phyloP scores from a whole-genome alignment of 2,888 invertebrate species.

The Leptinotarsa rubiginosa region DNA sequence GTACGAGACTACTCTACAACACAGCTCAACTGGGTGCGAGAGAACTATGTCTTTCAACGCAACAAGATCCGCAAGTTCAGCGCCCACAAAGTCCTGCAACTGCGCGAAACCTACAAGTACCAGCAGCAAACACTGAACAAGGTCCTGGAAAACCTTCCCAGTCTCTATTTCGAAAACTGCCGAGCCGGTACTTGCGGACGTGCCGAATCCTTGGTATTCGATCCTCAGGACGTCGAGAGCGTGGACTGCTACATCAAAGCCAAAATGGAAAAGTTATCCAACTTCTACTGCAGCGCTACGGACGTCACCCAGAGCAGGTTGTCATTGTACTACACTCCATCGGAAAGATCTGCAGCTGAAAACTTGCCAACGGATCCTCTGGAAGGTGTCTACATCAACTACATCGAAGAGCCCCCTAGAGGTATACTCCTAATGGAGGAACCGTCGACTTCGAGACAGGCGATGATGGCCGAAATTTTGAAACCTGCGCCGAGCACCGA shows the following conservation, averaged over 20 bases:
- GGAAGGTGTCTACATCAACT: slow-evolving; percentile 76
- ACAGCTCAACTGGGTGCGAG: slow-evolving; percentile 93
- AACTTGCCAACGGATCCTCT: slow-evolving; percentile 67
- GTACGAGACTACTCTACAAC: slow-evolving; percentile 92
- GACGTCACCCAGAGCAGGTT: slow-evolving; percentile 75
- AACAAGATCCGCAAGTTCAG: slow-evolving; percentile 95
- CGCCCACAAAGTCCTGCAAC: slow-evolving; percentile 87
- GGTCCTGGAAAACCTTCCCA: slow-evolving; percentile 91
- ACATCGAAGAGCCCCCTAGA: slow-evolving; percentile 68
- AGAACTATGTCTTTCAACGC: slow-evolving; percentile 95
- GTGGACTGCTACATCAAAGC: slow-evolving; percentile 78
- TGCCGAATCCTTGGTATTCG: slow-evolving; percentile 81
- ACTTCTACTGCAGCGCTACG: slow-evolving; percentile 65
- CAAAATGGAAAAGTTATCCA: slow-evolving; percentile 74
- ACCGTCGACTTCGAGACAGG: slow-evolving; percentile 63
- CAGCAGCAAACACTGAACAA: slow-evolving; percentile 96
- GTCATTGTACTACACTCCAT: slow-evolving; percentile 86
- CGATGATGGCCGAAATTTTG: slow-evolving; percentile 47
- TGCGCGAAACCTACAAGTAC: slow-evolving; percentile 94
- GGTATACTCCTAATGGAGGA: slow-evolving; percentile 39
- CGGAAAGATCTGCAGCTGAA: slow-evolving; percentile 72
- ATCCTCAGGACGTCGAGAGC: slow-evolving; percentile 73
- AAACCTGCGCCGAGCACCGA: slow-evolving; percentile 65
- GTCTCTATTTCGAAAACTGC: slow-evolving; percentile 92
- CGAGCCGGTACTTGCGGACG: slow-evolving; percentile 84